Evolutionary conservation across 2,797 vertebrate species (phyloP).

Genomic region (Phalanger gymnotis): DNA sequence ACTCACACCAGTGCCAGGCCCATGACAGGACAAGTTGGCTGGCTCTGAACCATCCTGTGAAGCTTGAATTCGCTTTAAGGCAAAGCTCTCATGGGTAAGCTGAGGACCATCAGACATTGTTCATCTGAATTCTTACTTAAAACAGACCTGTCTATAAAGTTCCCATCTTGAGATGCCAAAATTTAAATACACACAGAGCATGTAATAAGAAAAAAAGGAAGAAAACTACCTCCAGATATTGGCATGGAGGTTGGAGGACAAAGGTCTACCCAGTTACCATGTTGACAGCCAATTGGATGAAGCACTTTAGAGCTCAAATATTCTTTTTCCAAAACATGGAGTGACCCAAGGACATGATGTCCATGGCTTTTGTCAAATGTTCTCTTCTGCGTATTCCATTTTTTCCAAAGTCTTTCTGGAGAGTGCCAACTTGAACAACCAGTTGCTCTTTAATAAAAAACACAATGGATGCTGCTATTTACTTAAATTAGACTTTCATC

Average conservation of each 20-base stretch:
- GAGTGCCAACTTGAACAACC: slow-evolving; percentile 28
- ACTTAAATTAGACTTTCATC: slow-evolving; percentile 55
- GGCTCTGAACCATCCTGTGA: not conserved
- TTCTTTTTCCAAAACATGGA: slow-evolving; percentile 23
- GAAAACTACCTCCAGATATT: not conserved
- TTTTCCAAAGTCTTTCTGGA: slow-evolving; percentile 29
- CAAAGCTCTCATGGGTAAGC: not conserved
- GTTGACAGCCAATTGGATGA: not conserved
- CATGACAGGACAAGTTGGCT: not conserved
- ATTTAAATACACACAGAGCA: slow-evolving; percentile 3
- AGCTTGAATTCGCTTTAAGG: not conserved
- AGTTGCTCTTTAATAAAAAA: slow-evolving; percentile 44
- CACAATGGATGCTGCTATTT: slow-evolving; percentile 49
- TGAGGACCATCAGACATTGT: not conserved
- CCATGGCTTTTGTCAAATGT: not conserved
- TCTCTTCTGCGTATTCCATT: slow-evolving; percentile 25
- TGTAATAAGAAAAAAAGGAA: not conserved
- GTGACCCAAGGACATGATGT: not conserved
- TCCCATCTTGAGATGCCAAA: slow-evolving; percentile 8
- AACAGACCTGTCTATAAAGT: not conserved
- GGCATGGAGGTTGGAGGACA: not conserved
- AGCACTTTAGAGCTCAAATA: not conserved
- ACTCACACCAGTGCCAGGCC: not conserved
- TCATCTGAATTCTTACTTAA: slow-evolving; percentile 46
- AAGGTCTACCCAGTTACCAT: not conserved